Evolutionary conservation across 2,888 invertebrate genomes (phyloP).

Genomic region (Embidobia sp.): DNA sequence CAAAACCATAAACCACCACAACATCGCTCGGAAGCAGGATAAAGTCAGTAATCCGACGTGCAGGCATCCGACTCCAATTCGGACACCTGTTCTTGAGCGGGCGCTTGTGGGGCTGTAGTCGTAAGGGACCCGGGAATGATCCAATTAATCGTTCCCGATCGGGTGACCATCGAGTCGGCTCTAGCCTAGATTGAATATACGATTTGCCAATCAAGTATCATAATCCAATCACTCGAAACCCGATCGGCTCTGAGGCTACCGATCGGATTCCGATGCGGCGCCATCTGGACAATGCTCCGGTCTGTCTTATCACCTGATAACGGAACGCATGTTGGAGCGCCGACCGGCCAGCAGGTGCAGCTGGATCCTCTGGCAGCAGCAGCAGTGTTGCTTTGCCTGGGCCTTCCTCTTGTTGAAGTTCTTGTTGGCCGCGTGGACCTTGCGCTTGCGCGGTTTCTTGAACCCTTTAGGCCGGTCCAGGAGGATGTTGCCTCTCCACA

Average conservation of each 20-base stretch:
- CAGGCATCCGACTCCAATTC: not conserved
- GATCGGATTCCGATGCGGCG: too few relatives aligned
- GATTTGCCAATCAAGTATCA: slow-evolving; percentile 21
- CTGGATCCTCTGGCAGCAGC: slow-evolving; percentile 78
- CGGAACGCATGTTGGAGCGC: slow-evolving; percentile 76
- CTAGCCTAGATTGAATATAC: slow-evolving; percentile 58
- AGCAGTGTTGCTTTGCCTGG: slow-evolving; percentile 74
- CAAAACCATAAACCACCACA: too few relatives aligned
- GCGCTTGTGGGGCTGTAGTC: slow-evolving; percentile 49
- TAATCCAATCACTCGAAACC: slow-evolving; percentile 37
- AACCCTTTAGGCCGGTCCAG: slow-evolving; percentile 76
- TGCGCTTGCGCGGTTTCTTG: slow-evolving; percentile 75
- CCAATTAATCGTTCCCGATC: slow-evolving; percentile 46
- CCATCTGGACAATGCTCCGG: slow-evolving; percentile 5
- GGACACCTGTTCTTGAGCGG: slow-evolving; percentile 46
- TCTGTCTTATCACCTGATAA: slow-evolving; percentile 78
- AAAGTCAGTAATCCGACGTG: slow-evolving; percentile 12
- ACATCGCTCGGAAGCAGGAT: too few relatives aligned
- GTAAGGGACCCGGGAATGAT: slow-evolving; percentile 26
- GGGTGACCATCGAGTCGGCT: too few relatives aligned
- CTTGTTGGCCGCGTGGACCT: slow-evolving; percentile 72
- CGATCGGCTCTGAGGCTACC: too few relatives aligned
- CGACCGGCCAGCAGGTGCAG: slow-evolving; percentile 78
- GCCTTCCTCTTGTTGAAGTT: slow-evolving; percentile 69
- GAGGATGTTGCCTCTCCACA: slow-evolving; percentile 87